These are phyloP conservation scores for Alligator mississippiensis DNA, from an alignment of 2,113 vertebrate species.

Conservation along the genomic window DNA sequence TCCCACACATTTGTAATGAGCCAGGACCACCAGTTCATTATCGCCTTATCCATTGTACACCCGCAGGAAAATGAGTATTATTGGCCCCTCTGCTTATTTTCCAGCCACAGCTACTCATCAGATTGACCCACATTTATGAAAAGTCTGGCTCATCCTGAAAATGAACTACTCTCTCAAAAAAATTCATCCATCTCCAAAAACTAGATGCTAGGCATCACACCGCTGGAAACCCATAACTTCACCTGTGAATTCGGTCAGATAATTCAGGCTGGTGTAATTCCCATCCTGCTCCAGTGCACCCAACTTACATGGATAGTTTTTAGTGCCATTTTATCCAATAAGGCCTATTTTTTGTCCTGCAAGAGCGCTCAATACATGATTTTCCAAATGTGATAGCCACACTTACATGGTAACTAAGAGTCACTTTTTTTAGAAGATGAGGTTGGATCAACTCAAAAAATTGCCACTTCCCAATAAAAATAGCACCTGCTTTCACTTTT, in stretches of 20 bases:
- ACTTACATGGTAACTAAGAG: conserved; percentile 73
- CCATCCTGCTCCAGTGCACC: conserved; percentile 9
- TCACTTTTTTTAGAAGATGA: conserved; percentile 75
- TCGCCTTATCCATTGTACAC: too few relatives aligned
- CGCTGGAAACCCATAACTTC: background rate
- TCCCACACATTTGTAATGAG: too few relatives aligned
- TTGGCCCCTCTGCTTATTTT: too few relatives aligned
- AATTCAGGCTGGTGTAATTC: background rate
- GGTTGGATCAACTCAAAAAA: conserved; percentile 72
- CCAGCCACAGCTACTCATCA: too few relatives aligned
- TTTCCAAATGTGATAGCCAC: conserved; percentile 74
- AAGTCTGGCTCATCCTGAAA: too few relatives aligned
- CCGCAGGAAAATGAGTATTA: too few relatives aligned
- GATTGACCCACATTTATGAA: too few relatives aligned
- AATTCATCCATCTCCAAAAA: too few relatives aligned
- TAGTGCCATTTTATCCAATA: conserved; percentile 52
- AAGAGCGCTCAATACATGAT: conserved; percentile 74
- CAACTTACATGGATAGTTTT: background rate
- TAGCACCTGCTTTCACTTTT: conserved; percentile 65
- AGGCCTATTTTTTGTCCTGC: conserved; percentile 61
- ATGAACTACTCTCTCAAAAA: too few relatives aligned
- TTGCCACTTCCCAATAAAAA: conserved; percentile 75
- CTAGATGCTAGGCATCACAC: background rate
- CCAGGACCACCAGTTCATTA: too few relatives aligned
- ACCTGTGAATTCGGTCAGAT: background rate